Evolutionary conservation across 2,113 vertebrate genomes (phyloP), one percentile per base, ranked within the genome.

Genomic region (Embiotoca jacksoni): DNA sequence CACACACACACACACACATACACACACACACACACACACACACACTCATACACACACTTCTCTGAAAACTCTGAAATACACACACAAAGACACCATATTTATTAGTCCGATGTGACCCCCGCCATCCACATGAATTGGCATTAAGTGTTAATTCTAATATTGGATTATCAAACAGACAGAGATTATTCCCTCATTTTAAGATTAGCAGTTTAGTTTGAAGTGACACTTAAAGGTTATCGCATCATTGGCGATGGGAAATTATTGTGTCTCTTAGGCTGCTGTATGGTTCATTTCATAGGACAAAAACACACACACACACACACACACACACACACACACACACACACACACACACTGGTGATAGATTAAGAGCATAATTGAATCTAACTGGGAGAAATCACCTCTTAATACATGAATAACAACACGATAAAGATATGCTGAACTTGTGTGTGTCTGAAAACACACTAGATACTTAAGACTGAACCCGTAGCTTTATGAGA

Each of bases 211-310:
- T 74, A 83, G 57, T 86, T 79, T 68, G 75, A 85, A 73, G 76
- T 49, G 72, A 52, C 63, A 83, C 44, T 80, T 65, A 70, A 81
- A 83, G 87, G 89, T 91, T 87, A 90, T 92, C 86, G 62, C 61
- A 82, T 75, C 67, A 50, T 30, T 41, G 32, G 46, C 3, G 16
- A 61, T 3, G 58, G 54, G 61, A 80, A 71, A 64, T 72, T 33
- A 53, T 85, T 81, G 67, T 76, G 56, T 76, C 75, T 31, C 32
- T 13, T 32, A 66, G 10, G 66, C 46, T 67, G 68, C 41, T 49
- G 49, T 31, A 13, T 1, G 13, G 30, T 36, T 13, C 1, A 11
- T 33, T 66, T 76, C 63, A 69, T 66, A 63, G 37, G 23, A 56
- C 66, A 11, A 31, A 61, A 2, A 75, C 50, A 76, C 65, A 63